These are phyloP conservation scores for Paracanthobrama guichenoti DNA, from an alignment of 2,113 vertebrate species.

Conservation along the genomic window DNA sequence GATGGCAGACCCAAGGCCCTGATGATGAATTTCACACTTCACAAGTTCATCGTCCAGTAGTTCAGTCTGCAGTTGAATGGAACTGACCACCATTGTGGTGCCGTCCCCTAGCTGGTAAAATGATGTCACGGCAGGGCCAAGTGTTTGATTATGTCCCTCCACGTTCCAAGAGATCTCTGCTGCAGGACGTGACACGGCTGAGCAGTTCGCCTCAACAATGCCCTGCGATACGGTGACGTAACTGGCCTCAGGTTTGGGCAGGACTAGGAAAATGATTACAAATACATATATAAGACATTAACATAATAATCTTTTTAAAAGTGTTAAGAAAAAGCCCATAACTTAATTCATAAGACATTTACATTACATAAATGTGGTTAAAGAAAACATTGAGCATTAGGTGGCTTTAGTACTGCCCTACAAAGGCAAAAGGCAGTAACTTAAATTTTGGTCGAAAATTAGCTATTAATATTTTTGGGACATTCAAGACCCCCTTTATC, in stretches of 20 bases:
- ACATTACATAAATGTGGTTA: neutral
- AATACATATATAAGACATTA: neutral
- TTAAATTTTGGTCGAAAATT: too few species aligned
- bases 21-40: slow-evolving; percentile 71
- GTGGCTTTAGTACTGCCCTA: too few species aligned
- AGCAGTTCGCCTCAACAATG: slow-evolving; percentile 56
- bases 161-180: slow-evolving; percentile 58
- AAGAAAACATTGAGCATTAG: neutral
- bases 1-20: slow-evolving; percentile 65
- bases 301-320: neutral
- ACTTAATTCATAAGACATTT: neutral
- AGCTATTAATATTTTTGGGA: too few species aligned
- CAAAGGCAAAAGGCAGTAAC: too few species aligned
- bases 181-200: slow-evolving; percentile 52
- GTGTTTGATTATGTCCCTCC: slow-evolving; percentile 51
- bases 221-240: slow-evolving; percentile 23
- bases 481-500: too few species aligned
- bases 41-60: slow-evolving; percentile 60
- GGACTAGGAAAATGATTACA: slow-evolving; percentile 37
- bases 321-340: neutral
- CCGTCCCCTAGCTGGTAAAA: slow-evolving; percentile 67
- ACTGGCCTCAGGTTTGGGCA: slow-evolving; percentile 53
- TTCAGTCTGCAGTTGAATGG: slow-evolving; percentile 63
- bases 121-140: slow-evolving; percentile 55
- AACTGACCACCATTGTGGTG: slow-evolving; percentile 71